phyloP scores from a whole-genome alignment of 2,113 vertebrate genomes.

The Anser brachyrhynchus region DNA sequence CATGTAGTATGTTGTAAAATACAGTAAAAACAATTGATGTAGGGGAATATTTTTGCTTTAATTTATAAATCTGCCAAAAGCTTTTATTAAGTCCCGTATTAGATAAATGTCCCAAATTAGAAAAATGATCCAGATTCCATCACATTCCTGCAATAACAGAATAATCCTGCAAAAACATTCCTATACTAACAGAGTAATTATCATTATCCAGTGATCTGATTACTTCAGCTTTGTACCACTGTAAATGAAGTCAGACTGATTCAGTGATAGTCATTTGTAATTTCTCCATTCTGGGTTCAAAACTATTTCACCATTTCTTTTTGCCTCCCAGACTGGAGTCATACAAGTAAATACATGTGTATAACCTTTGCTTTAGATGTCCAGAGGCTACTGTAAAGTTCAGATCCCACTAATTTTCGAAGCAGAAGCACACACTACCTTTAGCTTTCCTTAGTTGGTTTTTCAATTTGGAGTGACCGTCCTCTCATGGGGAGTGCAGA shows the following conservation, averaged over 20 bases:
- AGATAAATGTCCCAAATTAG: neutral
- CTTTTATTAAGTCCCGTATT: neutral
- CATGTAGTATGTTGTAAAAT: neutral
- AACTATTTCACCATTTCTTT: neutral
- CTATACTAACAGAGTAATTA: neutral
- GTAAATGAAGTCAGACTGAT: neutral
- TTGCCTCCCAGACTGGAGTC: neutral
- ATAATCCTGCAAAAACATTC: conserved; percentile 6
- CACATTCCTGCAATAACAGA: neutral
- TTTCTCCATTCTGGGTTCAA: conserved; percentile 12
- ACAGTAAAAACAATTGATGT: neutral
- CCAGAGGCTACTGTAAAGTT: conserved; percentile 24
- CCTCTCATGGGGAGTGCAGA: neutral
- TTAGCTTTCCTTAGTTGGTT: neutral
- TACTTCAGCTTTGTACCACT: neutral
- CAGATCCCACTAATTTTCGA: neutral
- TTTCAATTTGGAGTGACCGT: neutral
- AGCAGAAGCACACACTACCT: neutral
- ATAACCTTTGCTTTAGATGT: neutral
- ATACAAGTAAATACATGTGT: conserved; percentile 28
- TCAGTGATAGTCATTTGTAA: neutral
- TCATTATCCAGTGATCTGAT: conserved; percentile 17
- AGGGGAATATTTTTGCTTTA: neutral
- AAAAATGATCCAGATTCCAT: neutral
- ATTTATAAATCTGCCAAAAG: neutral